Conservation (phyloP, 2,113 vertebrate species). For the Stomatorhinus ivindoensis region DNA sequence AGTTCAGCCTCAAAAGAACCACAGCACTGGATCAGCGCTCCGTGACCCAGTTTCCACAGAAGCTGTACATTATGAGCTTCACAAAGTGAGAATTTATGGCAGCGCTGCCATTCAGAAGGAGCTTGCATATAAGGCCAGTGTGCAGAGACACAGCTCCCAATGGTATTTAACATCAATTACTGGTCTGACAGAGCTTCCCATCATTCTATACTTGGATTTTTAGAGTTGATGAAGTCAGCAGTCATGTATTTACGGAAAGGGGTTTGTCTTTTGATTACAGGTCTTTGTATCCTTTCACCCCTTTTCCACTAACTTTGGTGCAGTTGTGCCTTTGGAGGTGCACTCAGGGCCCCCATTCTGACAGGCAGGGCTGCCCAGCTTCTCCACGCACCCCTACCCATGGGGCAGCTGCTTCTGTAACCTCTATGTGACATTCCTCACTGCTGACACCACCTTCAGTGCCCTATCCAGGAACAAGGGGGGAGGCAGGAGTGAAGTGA, state of each 20-base stretch:
- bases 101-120: neutral
- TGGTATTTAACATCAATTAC: neutral
- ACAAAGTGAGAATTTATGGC: neutral
- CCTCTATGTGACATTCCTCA: constrained; percentile 60
- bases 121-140: neutral
- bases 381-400: constrained; percentile 42
- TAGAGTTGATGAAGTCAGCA: neutral
- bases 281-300: neutral
- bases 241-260: neutral
- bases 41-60: neutral
- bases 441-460: constrained; percentile 37
- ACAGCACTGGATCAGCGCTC: neutral
- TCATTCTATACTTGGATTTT: neutral
- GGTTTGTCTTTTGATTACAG: neutral
- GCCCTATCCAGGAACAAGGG: constrained; percentile 18
- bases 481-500: neutral
- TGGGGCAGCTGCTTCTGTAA: constrained; percentile 45
- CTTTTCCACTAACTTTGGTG: neutral
- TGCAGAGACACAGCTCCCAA: neutral
- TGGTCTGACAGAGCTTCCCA: neutral
- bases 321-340: neutral
- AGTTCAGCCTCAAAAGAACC: neutral
- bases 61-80: neutral
- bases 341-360: constrained; percentile 16
- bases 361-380: constrained; percentile 23